A percentile compares a stretch with the other conserved stretches of the same genome.
Conservation (phyloP, 2,888 invertebrate genomes). For the Cloeon dipterum region DNA sequence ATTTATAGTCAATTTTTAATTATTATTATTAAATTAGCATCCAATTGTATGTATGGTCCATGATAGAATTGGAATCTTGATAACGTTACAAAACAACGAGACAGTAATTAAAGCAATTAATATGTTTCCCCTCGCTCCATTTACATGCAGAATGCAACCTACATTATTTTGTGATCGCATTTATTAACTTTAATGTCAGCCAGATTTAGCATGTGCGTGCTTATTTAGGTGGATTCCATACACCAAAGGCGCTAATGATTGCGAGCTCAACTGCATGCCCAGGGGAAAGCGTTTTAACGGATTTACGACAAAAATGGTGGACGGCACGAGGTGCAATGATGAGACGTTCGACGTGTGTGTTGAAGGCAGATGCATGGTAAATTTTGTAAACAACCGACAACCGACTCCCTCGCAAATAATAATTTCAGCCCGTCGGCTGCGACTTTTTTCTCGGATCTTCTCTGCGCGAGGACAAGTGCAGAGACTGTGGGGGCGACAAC, state of each 20-base stretch:
- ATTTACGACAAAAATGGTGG: conserved; percentile 53
- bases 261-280: conserved; percentile 92
- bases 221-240: conserved; percentile 69
- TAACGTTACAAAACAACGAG: too few species aligned
- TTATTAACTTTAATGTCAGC: too few species aligned
- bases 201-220: background rate
- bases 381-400: background rate
- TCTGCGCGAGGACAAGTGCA: conserved; percentile 70
- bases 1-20: too few species aligned
- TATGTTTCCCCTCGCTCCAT: too few species aligned
- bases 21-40: too few species aligned
- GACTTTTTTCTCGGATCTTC: conserved; percentile 82
- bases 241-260: conserved; percentile 66
- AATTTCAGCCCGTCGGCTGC: conserved; percentile 63
- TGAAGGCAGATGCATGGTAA: conserved; percentile 73
- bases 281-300: conserved; percentile 72
- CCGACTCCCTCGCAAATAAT: background rate
- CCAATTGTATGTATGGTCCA: too few species aligned
- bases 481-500: conserved; percentile 77
- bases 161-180: background rate
- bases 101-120: too few species aligned
- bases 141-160: too few species aligned
- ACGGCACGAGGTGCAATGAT: conserved; percentile 65
- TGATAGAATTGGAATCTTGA: background rate
- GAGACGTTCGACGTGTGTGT: conserved; percentile 83